These are phyloP conservation scores for Sminthopsis crassicaudata DNA, from an alignment of 2,113 vertebrate species.

Conservation along the genomic window DNA sequence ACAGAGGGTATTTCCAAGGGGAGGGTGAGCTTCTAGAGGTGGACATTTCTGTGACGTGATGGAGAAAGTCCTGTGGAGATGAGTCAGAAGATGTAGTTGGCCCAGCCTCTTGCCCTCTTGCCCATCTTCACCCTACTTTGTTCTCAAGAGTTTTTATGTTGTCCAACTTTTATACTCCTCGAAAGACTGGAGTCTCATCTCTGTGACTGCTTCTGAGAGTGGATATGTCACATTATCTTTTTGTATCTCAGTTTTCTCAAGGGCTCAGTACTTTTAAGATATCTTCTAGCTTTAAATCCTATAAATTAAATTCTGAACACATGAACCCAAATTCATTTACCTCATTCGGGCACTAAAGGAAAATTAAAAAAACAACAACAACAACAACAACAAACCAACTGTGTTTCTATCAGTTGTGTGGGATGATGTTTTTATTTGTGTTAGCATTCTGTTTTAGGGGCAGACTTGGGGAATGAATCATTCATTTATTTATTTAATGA, in stretches of 20 bases:
- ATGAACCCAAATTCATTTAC: slow-evolving; percentile 37
- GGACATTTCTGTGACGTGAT: background rate
- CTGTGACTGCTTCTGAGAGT: background rate
- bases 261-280: background rate
- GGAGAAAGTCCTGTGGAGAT: background rate
- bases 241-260: background rate
- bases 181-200: background rate
- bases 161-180: background rate
- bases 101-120: background rate
- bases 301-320: slow-evolving; percentile 10
- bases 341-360: slow-evolving; percentile 40
- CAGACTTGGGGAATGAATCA: slow-evolving; percentile 68
- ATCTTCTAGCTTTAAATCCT: background rate
- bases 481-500: slow-evolving; percentile 76
- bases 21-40: background rate
- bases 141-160: background rate
- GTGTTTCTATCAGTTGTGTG: slow-evolving; percentile 23
- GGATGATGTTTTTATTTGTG: slow-evolving; percentile 62
- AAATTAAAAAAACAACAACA: background rate
- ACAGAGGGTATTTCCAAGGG: background rate
- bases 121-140: background rate
- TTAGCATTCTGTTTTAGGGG: slow-evolving; percentile 71
- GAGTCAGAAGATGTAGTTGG: background rate
- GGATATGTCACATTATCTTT: background rate
- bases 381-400: too few species aligned